Conservation (phyloP, 2,113 vertebrate genomes). For the Nerophis ophidion region DNA sequence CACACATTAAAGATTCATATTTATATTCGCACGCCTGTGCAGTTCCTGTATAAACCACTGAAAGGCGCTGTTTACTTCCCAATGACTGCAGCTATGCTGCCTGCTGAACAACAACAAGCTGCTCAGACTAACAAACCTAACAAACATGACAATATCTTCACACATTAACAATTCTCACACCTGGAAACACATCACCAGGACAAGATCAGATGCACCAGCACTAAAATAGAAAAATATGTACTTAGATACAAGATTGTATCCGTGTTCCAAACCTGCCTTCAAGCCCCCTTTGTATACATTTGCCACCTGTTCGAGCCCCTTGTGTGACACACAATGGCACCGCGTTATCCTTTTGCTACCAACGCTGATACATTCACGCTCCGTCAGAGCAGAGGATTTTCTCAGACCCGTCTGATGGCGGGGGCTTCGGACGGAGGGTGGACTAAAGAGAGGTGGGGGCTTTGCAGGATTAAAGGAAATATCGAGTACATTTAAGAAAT, state of each 20-base stretch:
- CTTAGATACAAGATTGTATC: constrained; percentile 6
- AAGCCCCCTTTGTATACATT: constrained; percentile 56
- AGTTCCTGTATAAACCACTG: constrained; percentile 58
- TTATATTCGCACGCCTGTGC: constrained; percentile 22
- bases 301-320: constrained; percentile 66
- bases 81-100: constrained; percentile 39
- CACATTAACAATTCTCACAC: constrained; percentile 2
- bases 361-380: constrained; percentile 66
- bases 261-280: constrained; percentile 8
- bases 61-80: constrained; percentile 68
- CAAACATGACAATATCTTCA: constrained; percentile 3
- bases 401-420: constrained; percentile 60
- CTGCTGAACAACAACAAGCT: constrained; percentile 17
- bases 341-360: constrained; percentile 62
- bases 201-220: neutral
- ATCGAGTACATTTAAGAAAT: constrained; percentile 36
- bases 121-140: constrained; percentile 15
- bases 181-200: constrained; percentile 4
- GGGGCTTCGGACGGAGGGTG: constrained; percentile 52
- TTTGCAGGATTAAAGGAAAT: constrained; percentile 38
- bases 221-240: neutral
- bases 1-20: neutral
- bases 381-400: constrained; percentile 64
- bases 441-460: constrained; percentile 51
- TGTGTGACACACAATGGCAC: constrained; percentile 58